Evolutionary conservation across 2,113 vertebrate species (phyloP), one percentile per base, ranked within the genome.

Genomic region (Atrichornis clamosus): DNA sequence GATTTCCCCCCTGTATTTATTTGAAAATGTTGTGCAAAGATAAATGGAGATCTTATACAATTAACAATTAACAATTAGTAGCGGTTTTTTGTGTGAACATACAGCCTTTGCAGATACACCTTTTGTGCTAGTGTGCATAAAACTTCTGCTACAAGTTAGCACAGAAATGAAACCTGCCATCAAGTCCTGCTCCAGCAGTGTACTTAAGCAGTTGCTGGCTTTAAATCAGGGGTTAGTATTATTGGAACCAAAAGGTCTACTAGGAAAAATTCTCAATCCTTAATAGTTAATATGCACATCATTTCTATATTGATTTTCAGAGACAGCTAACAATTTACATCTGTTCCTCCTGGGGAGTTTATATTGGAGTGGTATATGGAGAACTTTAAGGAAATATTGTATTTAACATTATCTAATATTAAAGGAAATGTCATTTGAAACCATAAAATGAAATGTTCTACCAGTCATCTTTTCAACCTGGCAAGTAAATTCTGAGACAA

Each of bases 321-420:
- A 96, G 72, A 86, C 63, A 87, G 60, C 84, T 94, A 91, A 92
- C 1, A 79, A 60, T 94, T 93, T 86, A 60, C 64, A 84, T 92
- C 82, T 96, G 39, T 90, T 96, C 95, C 89, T 96, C 37, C 84
- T 84, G 81, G 42, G 68, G 23, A 96, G 47, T 96, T 97, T 94
- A 76, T 88, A 81, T 74, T 85, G 70, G 56, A 77, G 84, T 93
- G 70, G 72, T 93, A 93, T 95, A 84, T 93, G 94, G 92, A 97
- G 93, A 97, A 95, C 42, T 95, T 97, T 95, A 96, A 95, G 93
- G 88, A 94, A 96, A 88, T 96, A 77, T 84, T 97, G 75, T 93
- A 92, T 92, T 96, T 97, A 73, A 19, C 17, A 6, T 44, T 63
- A 32, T 59, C 22, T 55, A 68, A 46, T 33, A 17, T 20, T 84